Percentiles rank a stretch among this genome's conserved stretches.
These are phyloP conservation scores for Hylomyscus alleni DNA, from an alignment of 2,797 vertebrate species.

Conservation along the genomic window DNA sequence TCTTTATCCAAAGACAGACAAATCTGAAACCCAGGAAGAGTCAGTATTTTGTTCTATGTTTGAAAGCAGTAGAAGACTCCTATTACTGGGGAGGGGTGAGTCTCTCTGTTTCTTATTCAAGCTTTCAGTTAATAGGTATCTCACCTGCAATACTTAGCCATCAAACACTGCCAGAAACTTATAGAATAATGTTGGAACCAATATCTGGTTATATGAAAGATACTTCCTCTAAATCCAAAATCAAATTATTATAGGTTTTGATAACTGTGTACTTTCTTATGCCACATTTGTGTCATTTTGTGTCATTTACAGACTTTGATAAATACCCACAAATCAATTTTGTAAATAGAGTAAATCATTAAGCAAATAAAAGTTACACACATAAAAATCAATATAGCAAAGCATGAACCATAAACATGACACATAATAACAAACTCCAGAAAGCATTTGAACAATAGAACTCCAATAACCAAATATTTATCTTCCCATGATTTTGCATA, in stretches of 20 bases:
- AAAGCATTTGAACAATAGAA: background rate
- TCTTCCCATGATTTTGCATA: background rate
- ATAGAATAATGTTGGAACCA: background rate
- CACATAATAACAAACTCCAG: background rate
- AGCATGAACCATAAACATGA: background rate
- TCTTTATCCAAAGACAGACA: background rate
- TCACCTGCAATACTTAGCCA: background rate
- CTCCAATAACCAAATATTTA: background rate
- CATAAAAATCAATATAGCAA: background rate
- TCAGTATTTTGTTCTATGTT: background rate
- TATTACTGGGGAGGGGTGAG: background rate
- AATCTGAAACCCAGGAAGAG: background rate
- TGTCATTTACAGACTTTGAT: background rate
- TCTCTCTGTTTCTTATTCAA: background rate
- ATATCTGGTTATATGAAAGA: background rate
- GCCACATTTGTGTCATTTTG: background rate
- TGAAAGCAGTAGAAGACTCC: background rate
- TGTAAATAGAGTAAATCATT: background rate
- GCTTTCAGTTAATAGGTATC: background rate
- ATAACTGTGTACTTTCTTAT: background rate
- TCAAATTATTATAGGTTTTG: background rate
- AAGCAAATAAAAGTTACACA: background rate
- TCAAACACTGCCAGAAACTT: background rate
- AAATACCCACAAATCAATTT: conserved; percentile 21
- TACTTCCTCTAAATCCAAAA: background rate